phyloP scores from a whole-genome alignment of 1,140 invertebrate species.

The Gonioctena quinquepunctata region DNA sequence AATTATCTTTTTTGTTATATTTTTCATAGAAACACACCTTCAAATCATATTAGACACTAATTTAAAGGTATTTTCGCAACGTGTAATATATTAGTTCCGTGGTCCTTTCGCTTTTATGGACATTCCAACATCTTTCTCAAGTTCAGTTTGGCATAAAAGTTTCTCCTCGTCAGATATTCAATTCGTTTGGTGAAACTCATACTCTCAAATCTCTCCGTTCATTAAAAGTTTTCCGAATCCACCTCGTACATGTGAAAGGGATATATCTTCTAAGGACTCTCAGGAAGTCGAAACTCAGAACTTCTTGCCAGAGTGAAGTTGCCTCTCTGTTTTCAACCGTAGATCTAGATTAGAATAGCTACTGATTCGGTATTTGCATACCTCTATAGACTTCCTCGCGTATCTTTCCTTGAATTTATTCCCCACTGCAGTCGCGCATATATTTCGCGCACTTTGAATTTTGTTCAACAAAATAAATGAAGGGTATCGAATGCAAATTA shows the following conservation, averaged over 20 bases:
- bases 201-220: too few species aligned
- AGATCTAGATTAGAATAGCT: constrained; percentile 48
- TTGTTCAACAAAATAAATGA: constrained; percentile 39
- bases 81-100: too few species aligned
- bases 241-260: not conserved
- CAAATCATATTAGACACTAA: too few species aligned
- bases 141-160: too few species aligned
- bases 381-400: constrained; percentile 34
- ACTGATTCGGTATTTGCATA: constrained; percentile 48
- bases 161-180: too few species aligned
- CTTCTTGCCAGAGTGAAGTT: not conserved
- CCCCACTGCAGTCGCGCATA: constrained; percentile 29
- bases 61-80: too few species aligned
- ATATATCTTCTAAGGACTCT: not conserved
- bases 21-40: too few species aligned
- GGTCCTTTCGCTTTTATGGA: too few species aligned
- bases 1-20: too few species aligned
- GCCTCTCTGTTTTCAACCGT: not conserved
- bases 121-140: too few species aligned
- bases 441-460: constrained; percentile 38
- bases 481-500: constrained; percentile 48
- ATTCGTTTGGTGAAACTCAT: too few species aligned
- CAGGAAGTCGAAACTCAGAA: constrained; percentile 10
- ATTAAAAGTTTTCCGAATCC: too few species aligned
- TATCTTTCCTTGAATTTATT: constrained; percentile 24